phyloP scores from a whole-genome alignment of 2,113 vertebrate genomes.

The Saimiri boliviensis region DNA sequence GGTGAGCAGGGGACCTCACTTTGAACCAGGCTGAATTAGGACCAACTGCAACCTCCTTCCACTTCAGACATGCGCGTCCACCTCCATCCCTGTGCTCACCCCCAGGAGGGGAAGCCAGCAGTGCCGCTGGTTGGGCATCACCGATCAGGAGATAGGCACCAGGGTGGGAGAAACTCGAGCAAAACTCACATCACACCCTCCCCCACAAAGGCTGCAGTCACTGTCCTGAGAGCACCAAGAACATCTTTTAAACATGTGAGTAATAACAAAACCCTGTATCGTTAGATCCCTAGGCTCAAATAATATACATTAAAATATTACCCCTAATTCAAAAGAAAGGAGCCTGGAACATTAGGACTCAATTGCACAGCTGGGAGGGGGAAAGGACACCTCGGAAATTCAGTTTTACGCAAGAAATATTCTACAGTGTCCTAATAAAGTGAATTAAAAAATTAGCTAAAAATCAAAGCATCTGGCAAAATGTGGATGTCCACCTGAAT shows the following conservation, averaged over 20 bases:
- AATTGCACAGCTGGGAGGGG: neutral
- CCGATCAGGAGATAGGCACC: neutral
- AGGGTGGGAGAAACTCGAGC: rapidly evolving
- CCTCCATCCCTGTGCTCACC: neutral
- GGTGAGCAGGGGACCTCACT: neutral
- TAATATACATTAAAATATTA: neutral
- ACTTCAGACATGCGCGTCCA: rapidly evolving
- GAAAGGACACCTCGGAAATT: conserved; percentile 35
- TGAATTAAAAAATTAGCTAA: neutral
- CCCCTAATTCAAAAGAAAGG: neutral
- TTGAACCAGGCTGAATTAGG: neutral
- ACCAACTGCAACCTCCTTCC: neutral
- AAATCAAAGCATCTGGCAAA: conserved; percentile 12
- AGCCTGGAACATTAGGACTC: neutral
- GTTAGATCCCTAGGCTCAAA: neutral
- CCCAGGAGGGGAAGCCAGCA: neutral
- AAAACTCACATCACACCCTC: neutral
- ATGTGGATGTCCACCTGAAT: neutral
- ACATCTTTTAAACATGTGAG: neutral
- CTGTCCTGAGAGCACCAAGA: rapidly evolving
- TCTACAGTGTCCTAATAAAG: neutral
- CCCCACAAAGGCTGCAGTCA: neutral
- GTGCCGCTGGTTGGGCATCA: neutral
- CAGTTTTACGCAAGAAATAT: neutral
- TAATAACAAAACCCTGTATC: neutral